Conservation (phyloP, 2,797 vertebrate species). For the Pyrrhura leucotis region DNA sequence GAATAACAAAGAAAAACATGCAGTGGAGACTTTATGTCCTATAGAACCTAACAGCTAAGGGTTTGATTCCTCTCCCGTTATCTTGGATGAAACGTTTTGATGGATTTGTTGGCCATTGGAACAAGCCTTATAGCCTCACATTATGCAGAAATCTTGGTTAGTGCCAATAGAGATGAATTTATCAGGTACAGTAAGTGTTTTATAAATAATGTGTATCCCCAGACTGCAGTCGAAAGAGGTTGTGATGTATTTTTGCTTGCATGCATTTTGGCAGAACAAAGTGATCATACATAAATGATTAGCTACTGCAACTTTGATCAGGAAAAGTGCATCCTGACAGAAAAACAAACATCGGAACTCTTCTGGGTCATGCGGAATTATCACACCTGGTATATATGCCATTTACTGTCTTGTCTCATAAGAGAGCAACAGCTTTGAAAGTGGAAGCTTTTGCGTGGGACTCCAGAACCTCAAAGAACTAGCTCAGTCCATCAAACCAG, state of each 20-base stretch:
- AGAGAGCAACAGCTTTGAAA: background rate
- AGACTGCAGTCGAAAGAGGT: background rate
- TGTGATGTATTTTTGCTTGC: constrained; percentile 57
- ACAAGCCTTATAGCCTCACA: background rate
- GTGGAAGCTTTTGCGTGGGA: background rate
- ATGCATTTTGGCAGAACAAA: constrained; percentile 38
- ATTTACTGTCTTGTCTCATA: background rate
- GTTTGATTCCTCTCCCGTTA: background rate
- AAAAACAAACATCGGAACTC: constrained; percentile 29
- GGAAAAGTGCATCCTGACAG: constrained; percentile 21
- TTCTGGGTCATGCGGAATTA: constrained; percentile 20
- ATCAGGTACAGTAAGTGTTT: constrained; percentile 33
- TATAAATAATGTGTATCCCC: constrained; percentile 4
- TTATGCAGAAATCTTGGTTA: background rate
- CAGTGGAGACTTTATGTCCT: background rate
- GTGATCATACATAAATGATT: constrained; percentile 58
- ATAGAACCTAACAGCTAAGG: background rate
- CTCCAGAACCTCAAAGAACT: background rate
- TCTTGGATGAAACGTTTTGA: background rate
- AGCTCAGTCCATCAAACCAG: background rate
- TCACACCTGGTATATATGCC: background rate
- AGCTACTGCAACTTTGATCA: constrained; percentile 45
- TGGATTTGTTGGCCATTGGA: background rate
- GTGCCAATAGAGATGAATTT: constrained; percentile 15
- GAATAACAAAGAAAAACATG: background rate